Evolutionary conservation across 1,140 invertebrate genomes (phyloP), one percentile per base, ranked within the genome.

Genomic region (Acromyrmex heyeri): DNA sequence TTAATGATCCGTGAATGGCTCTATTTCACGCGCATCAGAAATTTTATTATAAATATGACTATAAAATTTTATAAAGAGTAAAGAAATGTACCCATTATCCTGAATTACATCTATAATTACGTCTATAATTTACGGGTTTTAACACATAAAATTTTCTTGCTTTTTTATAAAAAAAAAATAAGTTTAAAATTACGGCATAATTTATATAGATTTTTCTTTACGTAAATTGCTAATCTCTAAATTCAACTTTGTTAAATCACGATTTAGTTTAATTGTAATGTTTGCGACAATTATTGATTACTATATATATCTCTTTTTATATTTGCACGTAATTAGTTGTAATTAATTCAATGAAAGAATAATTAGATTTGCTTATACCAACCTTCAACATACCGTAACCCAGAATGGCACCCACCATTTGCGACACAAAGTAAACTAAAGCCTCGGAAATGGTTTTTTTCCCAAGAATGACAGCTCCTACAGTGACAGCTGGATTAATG

Each of bases 401-500:
- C 7, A 96, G 79, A 24, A 96, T 94, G 0, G 96, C 97, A 4
- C 98, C 98, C 2, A 97, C 85, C 67, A 96, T 92, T 93, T 98
- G 98, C 21, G 96, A 96, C 2, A 97, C 88, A 44, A 97, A 93
- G 92, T 98, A 98, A 18, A 97, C 93, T 1, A 97, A 90, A 4
- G 96, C 97, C 87, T 97, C 96, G 5, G 96, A 92, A 27, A 98
- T 88, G 8, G 97, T 96, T 64, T 97, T 96, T 81, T 96, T 94
- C 3, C 97, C 96, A 8, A 97, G 94, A 21, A 97, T 95, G 1
- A 97, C 93, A 16, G 98, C 96, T 8, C 97, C 96, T 7, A 97
- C 91, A 1, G 97, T 97, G 0, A 98, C 97, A 0, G 97, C 96
- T 1, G 98, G 98, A 92, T 98, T 98, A 89, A 98, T 96, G 77